Conservation (phyloP, 2,888 invertebrate genomes). For the Tolmerus cingulatus region DNA sequence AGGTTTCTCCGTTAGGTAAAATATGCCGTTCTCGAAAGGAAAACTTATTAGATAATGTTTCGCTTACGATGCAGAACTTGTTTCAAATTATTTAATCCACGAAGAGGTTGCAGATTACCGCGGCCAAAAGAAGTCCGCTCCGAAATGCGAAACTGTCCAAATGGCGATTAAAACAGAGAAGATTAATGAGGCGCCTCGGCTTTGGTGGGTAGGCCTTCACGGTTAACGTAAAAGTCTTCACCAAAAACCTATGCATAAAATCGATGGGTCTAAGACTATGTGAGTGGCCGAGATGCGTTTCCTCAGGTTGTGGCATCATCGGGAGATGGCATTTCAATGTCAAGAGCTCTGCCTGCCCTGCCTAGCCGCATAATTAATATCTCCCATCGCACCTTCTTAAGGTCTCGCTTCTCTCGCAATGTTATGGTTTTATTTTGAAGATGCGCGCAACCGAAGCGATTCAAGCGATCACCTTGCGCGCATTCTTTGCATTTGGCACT, state of each 20-base stretch:
- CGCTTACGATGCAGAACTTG: background rate
- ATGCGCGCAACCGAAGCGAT: background rate
- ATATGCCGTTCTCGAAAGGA: background rate
- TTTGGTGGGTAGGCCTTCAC: background rate
- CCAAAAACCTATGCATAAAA: background rate
- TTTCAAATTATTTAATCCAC: background rate
- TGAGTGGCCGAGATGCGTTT: constrained; percentile 10
- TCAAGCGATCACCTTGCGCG: background rate
- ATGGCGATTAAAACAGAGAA: background rate
- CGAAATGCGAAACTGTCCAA: background rate
- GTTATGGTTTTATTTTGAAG: background rate
- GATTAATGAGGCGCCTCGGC: background rate
- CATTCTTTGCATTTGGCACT: constrained; percentile 20
- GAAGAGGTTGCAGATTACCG: background rate
- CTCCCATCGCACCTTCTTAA: background rate
- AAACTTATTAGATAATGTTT: background rate
- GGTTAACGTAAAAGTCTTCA: constrained; percentile 12
- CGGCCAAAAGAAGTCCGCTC: background rate
- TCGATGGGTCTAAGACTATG: background rate
- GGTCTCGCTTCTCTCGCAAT: background rate
- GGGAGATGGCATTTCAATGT: constrained; percentile 24
- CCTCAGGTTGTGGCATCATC: background rate
- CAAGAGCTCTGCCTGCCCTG: background rate
- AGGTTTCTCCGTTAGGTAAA: background rate
- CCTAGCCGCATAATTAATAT: background rate